These are phyloP conservation scores for Crocidura indochinensis DNA, from an alignment of 2,797 vertebrate genomes.

Conservation along the genomic window DNA sequence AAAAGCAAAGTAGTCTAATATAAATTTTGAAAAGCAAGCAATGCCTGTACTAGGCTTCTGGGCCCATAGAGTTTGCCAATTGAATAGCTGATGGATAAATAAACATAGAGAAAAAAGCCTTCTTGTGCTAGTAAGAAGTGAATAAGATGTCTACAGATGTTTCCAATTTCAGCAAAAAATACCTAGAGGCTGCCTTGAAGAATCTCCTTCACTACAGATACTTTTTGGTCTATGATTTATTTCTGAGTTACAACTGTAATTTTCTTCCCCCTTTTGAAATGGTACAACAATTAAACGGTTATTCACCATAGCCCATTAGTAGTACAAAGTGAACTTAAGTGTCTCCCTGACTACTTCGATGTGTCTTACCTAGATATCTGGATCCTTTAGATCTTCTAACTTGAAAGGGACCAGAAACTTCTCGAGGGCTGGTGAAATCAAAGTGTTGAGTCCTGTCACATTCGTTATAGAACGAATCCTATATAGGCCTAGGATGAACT, in stretches of 20 bases:
- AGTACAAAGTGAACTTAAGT: not conserved
- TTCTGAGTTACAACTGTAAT: slow-evolving; percentile 7
- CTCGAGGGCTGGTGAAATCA: not conserved
- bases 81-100: not conserved
- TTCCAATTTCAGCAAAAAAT: not conserved
- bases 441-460: not conserved
- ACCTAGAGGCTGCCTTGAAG: not conserved
- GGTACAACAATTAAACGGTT: not conserved
- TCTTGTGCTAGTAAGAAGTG: not conserved
- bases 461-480: not conserved
- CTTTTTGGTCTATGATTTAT: slow-evolving; percentile 6
- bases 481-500: not conserved
- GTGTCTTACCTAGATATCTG: not conserved
- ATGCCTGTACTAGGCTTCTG: not conserved
- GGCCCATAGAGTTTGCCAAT: not conserved
- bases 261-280: slow-evolving; percentile 49
- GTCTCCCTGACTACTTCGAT: not conserved
- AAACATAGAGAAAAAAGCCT: not conserved
- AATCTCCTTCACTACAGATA: not conserved
- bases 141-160: not conserved
- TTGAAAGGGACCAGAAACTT: not conserved
- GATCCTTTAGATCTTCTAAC: not conserved
- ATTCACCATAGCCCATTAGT: not conserved
- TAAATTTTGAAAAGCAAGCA: not conserved
- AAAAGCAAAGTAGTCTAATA: not conserved